Evolutionary conservation across 2,113 vertebrate species (phyloP).

Genomic region (Cranoglanis bouderius): DNA sequence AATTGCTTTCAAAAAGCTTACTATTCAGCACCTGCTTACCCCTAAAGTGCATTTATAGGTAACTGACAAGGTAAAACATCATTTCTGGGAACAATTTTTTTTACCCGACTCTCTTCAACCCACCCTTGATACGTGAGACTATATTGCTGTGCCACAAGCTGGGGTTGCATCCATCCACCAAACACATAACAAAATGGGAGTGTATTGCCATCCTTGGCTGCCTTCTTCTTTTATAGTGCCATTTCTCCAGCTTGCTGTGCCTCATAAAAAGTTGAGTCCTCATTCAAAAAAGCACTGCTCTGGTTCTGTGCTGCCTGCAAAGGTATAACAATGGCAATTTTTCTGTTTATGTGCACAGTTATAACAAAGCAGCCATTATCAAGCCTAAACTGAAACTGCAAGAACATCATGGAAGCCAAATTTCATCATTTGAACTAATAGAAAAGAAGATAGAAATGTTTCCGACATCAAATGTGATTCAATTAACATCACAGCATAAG

Average conservation of each 20-base stretch:
- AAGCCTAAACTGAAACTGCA: background rate
- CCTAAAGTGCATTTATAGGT: background rate
- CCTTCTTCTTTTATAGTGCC: slow-evolving; percentile 8
- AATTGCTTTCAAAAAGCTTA: background rate
- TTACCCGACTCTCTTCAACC: background rate
- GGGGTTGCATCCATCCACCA: background rate
- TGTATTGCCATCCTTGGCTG: slow-evolving; percentile 1
- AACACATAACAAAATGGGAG: slow-evolving; percentile 4
- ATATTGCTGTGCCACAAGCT: slow-evolving; percentile 4
- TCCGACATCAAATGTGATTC: slow-evolving; percentile 2
- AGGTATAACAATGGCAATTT: slow-evolving; percentile 9
- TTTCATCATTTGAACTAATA: slow-evolving; percentile 12
- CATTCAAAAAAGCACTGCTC: slow-evolving; percentile 6
- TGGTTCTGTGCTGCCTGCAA: slow-evolving; percentile 3
- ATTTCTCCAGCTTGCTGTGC: slow-evolving; percentile 12
- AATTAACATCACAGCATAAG: slow-evolving; percentile 12
- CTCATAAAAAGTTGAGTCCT: background rate
- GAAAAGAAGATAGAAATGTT: slow-evolving; percentile 5
- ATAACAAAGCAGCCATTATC: slow-evolving; percentile 4
- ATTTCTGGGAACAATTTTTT: background rate
- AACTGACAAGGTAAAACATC: background rate
- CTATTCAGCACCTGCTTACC: background rate
- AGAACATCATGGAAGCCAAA: background rate
- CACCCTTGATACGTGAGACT: background rate
- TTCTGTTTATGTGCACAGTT: slow-evolving; percentile 4